A percentile compares a stretch with the other conserved stretches of the same genome.
Conservation (phyloP, 2,113 vertebrate species). For the Oceanodroma tethys region DNA sequence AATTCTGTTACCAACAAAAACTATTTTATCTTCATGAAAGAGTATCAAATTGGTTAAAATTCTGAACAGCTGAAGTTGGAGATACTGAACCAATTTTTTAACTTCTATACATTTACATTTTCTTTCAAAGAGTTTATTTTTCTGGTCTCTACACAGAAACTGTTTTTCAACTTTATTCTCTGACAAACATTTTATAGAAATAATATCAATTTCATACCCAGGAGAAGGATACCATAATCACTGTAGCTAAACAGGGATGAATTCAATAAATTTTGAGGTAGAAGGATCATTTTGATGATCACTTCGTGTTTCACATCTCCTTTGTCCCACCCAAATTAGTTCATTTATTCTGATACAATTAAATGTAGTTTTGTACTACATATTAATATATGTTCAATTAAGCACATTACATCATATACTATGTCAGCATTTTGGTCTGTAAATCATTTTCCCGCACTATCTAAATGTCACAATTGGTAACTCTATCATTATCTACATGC, state of each 20-base stretch:
- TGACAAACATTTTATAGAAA: neutral
- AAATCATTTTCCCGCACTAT: neutral
- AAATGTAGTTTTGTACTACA: neutral
- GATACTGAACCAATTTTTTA: neutral
- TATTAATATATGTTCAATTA: fast-evolving
- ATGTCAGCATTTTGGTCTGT: neutral
- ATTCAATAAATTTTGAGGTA: neutral
- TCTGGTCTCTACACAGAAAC: neutral
- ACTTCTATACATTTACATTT: neutral
- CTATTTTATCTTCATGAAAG: neutral
- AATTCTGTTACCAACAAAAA: neutral
- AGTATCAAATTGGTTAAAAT: neutral
- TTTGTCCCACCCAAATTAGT: neutral
- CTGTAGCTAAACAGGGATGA: neutral
- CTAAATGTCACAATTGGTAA: neutral
- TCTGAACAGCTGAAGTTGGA: neutral
- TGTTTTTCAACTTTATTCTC: neutral
- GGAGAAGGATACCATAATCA: neutral
- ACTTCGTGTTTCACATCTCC: neutral
- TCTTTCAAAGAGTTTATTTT: neutral
- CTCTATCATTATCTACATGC: neutral
- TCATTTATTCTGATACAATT: neutral
- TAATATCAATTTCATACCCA: neutral
- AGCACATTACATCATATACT: neutral
- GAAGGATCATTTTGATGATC: neutral